These are phyloP conservation scores for Amphilophus citrinellus DNA, from an alignment of 2,113 vertebrate genomes.

Conservation along the genomic window DNA sequence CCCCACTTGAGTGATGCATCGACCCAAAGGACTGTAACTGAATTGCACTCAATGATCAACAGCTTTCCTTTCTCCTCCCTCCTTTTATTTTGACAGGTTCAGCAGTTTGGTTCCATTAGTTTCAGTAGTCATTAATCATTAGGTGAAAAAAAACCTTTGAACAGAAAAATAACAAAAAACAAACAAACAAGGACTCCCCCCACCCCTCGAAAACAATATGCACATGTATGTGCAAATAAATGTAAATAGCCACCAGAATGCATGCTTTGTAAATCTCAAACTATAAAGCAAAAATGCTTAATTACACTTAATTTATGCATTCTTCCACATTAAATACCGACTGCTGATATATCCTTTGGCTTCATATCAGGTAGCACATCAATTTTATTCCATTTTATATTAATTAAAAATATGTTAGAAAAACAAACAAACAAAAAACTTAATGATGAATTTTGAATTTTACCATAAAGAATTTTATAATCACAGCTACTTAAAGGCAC, in stretches of 20 bases:
- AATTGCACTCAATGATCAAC: not conserved
- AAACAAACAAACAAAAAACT: not conserved
- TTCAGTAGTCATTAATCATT: conserved; percentile 1
- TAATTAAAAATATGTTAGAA: not conserved
- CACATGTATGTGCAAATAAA: not conserved
- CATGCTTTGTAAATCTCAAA: not conserved
- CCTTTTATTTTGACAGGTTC: conserved; percentile 3
- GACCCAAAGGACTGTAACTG: not conserved
- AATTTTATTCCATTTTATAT: not conserved
- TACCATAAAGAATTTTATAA: not conserved
- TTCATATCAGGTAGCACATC: not conserved
- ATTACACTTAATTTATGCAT: not conserved
- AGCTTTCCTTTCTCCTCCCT: not conserved
- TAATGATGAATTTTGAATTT: not conserved
- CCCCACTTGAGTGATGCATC: conserved; percentile 11
- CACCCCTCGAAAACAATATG: not conserved
- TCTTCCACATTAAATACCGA: not conserved
- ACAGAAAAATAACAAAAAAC: not conserved
- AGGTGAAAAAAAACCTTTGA: not conserved
- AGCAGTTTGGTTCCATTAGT: conserved; percentile 1
- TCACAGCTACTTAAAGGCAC: not conserved
- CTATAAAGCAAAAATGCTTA: not conserved
- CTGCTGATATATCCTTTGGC: not conserved
- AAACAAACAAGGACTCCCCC: too few species aligned
- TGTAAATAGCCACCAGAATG: not conserved